Evolutionary conservation across 2,113 vertebrate species (phyloP), one percentile per base, ranked within the genome.

Genomic region (Synodontis membranacea): DNA sequence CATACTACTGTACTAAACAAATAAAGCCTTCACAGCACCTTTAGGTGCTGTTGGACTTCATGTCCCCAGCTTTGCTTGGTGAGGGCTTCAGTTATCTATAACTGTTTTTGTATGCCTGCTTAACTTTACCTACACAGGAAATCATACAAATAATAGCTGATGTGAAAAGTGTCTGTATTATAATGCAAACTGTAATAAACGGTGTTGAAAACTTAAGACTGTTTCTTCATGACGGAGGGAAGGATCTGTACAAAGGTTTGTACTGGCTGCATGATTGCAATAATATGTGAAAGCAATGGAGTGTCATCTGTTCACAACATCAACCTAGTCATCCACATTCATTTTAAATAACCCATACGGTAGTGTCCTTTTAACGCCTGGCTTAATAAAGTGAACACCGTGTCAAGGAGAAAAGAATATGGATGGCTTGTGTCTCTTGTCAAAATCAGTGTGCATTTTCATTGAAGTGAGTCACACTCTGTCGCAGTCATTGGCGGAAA

Each of bases 51-150:
- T 99, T 99, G 98, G 98, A 98, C 97, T 96, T 96, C 93, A 92
- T 80, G 98, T 99, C 97, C 98, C 97, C 97, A 98, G 97, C 97
- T 83, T 86, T 96, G 96, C 95, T 98, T 97, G 98, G 98, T 99
- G 98, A 98, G 97, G 98, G 98, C 96, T 96, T 95, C 97, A 95
- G 78, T 82, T 89, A 95, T 70, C 66, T 83, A 82, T 79, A 34
- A 76, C 21, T 84, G 64, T 88, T 84, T 86, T 88, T 84, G 66
- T 87, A 54, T 85, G 62, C 62, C 54, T 90, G 86, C 78, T 80
- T 87, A 76, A 85, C 79, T 25, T 84, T 83, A 83, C 83, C 62
- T 88, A 86, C 86, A 80, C 86, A 82, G 54, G 5, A 85, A 58
- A 54, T 66, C 75, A 60, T 83, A 56, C 19, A 52, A 87, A 25